Base-by-base conservation (phyloP, 2,888 invertebrate genomes). In the Microctonus brassicae region DNA sequence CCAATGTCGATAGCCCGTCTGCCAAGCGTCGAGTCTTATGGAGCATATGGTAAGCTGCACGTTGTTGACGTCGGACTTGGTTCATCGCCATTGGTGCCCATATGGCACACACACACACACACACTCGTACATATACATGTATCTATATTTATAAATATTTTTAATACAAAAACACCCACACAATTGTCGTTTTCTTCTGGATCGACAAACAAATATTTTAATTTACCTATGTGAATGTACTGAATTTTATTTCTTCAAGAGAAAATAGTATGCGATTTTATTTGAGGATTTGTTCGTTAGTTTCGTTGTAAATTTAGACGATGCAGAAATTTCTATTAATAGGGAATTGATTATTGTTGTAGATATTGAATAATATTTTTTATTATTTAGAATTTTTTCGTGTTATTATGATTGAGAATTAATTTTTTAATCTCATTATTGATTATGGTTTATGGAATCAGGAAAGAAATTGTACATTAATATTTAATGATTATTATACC, bases 41-140 rank as follows among this genome's bases (percentile, higher is more conserved):
- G 60, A 76, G 71, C 77, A 77, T 77, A 77, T 77, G 77, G 77
- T 74, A 72, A 75, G 76, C 76, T 76, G 69, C 64, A 70, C 17
- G 47, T 70, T 73, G 76, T 79, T 77, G 76, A 77, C 76, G 75
- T 76, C 74, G 73, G 73, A 76, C n/a, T 76, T 73, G 75, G 76
- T 79, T 76, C 80, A 83, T 83, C 80, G 81, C 77, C 78, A 79
- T 82, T 26, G 82, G 80, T 77, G 79, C 79, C 83, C 84, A 84
- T 82, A 83, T 83, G 84, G 82, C 83, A 81, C 78, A 69, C 68
- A 71, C 62, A 57, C 73, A 69, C 69, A 72, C 26, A 34, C 42
- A 66, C 52, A 70, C 75, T 74, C 69, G 73, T 72, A 69, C 68
- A 55, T 57, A 52, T 33, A 36, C 47, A 57, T 57, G 4, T 20